A percentile compares a stretch with the other conserved stretches of the same genome.
Conservation (phyloP, 2,797 vertebrate species). For the Tokudaia tokunoshimensis region DNA sequence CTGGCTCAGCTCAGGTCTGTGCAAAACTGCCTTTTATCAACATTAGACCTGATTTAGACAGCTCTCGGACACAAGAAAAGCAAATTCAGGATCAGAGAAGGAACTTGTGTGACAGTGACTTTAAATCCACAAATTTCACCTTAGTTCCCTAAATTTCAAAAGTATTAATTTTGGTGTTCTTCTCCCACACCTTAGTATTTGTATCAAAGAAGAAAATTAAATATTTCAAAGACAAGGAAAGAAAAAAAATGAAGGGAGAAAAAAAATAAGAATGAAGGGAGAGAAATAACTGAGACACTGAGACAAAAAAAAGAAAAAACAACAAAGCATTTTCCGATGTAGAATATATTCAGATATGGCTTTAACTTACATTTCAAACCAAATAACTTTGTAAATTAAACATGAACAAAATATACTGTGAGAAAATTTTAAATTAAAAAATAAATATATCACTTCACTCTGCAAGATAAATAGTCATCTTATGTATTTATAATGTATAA, state of each 20-base stretch:
- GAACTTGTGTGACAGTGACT: neutral
- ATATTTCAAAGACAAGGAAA: neutral
- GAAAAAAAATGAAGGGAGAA: neutral
- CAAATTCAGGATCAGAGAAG: neutral
- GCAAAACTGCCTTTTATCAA: neutral
- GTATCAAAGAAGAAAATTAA: neutral
- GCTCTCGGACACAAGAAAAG: neutral
- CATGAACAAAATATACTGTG: neutral
- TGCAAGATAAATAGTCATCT: slow-evolving; percentile 61
- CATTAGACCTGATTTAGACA: neutral
- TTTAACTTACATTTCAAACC: neutral
- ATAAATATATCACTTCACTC: neutral
- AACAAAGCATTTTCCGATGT: neutral
- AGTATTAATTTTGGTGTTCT: neutral
- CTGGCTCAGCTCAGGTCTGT: neutral
- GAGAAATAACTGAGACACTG: neutral
- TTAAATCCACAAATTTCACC: neutral
- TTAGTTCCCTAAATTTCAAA: slow-evolving; percentile 43
- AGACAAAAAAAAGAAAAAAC: neutral
- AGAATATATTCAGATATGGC: neutral
- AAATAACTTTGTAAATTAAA: neutral
- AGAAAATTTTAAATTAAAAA: neutral
- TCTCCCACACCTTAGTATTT: neutral
- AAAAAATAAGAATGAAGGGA: too few relatives aligned
- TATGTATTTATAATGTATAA: neutral